Evolutionary conservation across 2,113 vertebrate species (phyloP), one percentile per base, ranked within the genome.

Genomic region (Ifrita kowaldi): DNA sequence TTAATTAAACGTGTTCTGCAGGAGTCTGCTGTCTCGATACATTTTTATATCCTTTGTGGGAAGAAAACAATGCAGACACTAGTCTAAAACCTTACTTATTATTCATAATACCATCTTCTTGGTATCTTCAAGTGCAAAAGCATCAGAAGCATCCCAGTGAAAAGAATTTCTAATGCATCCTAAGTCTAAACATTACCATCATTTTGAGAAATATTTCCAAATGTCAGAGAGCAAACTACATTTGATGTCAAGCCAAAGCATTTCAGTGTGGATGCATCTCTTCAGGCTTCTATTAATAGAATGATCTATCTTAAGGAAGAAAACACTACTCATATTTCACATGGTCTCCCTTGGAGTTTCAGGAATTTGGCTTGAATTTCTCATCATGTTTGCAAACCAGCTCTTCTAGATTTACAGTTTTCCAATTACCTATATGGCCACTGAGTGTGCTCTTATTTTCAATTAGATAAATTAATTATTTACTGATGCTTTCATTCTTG

Each of bases 151-250:
- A 78, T 50, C 27, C 28, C 56, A 83, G 70, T 67, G 35, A 76
- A 90, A 95, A 95, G 59, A 87, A 92, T 53, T 75, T 47, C 83
- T 59, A 69, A 53, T 69, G 13, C 52, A 77, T 13, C 18, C 18
- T 20, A 42, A 64, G 60, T 71, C 78, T 69, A 93, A 92, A 68
- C 42, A 74, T 70, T 57, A 21, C n/a, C 71, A 59, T 81, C 21
- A 55, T 63, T 83, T 81, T 50, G 56, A 89, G 62, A 69, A 16
- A 10, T 55, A 67, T 47, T 64, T 92, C 60, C 79, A 69, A 85
- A 84, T 85, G 26, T 84, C 71, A 96, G 59, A 96, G 85, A 96
- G 79, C 41, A 95, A 89, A 95, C 74, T 84, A 69, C 32, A 75
- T n/a, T 84, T 53, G 46, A 90, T 83, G 28, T 52, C 87, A 87